phyloP scores from a whole-genome alignment of 2,797 vertebrate species.

The Gallinago nigripennis region DNA sequence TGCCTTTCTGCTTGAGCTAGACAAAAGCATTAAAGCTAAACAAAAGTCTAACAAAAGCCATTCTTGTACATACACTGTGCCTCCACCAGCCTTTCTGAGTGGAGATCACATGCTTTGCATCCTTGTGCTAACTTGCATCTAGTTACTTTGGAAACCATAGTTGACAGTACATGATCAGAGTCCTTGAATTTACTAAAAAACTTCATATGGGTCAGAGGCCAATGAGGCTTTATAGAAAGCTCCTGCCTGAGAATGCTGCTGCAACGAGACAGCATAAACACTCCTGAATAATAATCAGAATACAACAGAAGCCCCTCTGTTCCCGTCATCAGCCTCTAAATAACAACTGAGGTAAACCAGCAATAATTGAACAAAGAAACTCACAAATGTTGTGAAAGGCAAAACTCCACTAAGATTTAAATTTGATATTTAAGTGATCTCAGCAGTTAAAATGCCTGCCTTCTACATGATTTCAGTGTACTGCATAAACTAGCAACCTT shows the following conservation, averaged over 20 bases:
- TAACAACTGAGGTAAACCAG: constrained; percentile 29
- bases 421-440: background rate
- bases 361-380: background rate
- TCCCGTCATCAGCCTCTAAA: constrained; percentile 35
- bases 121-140: constrained; percentile 19
- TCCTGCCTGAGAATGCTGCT: constrained; percentile 56
- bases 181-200: constrained; percentile 63
- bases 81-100: background rate
- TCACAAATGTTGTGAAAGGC: constrained; percentile 26
- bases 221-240: constrained; percentile 57
- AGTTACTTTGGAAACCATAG: constrained; percentile 69
- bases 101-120: background rate
- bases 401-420: constrained; percentile 11
- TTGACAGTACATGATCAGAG: constrained; percentile 46
- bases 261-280: constrained; percentile 55
- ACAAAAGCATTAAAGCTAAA: background rate
- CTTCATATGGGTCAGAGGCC: constrained; percentile 64
- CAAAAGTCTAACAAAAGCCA: constrained; percentile 23
- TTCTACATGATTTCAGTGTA: background rate
- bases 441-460: background rate
- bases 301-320: constrained; percentile 74
- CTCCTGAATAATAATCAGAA: constrained; percentile 75
- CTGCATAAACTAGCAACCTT: background rate
- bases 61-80: background rate
- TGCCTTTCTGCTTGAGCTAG: background rate